Conservation (phyloP, 2,797 vertebrate species). For the Myripristis jacobus region DNA sequence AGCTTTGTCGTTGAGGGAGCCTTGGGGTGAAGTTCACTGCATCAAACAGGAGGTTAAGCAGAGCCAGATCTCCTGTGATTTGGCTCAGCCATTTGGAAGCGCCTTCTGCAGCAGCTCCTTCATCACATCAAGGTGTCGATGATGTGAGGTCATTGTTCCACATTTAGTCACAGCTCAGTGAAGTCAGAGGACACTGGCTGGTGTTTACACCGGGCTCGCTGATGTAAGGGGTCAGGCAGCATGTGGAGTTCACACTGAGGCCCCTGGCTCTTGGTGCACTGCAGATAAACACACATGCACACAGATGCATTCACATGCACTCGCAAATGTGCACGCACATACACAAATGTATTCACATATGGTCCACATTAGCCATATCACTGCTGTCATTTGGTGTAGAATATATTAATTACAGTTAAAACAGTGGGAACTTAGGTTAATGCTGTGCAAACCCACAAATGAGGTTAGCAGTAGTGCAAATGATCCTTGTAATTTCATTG, state of each 20-base stretch:
- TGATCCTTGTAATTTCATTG: background rate
- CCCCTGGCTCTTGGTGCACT: background rate
- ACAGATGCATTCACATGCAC: background rate
- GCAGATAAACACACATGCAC: background rate
- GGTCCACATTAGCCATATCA: background rate
- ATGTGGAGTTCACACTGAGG: background rate
- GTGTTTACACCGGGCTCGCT: constrained; percentile 32
- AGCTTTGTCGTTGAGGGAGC: constrained; percentile 25
- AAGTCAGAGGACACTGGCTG: constrained; percentile 34
- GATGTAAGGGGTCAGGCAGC: constrained; percentile 21
- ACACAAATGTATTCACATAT: background rate
- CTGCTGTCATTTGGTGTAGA: background rate
- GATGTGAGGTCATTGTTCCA: constrained; percentile 63
- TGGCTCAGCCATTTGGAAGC: constrained; percentile 38
- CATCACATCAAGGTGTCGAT: constrained; percentile 31
- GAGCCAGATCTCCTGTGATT: constrained; percentile 50
- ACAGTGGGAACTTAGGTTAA: background rate
- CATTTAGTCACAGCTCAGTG: constrained; percentile 21
- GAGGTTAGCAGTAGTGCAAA: background rate
- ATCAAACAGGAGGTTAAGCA: constrained; percentile 42
- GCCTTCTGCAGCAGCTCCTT: constrained; percentile 14
- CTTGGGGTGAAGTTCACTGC: constrained; percentile 36
- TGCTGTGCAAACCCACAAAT: background rate
- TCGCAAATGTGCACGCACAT: no score
- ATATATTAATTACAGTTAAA: background rate